Evolutionary conservation across 2,113 vertebrate species (phyloP).

Genomic region (Xenopus laevis): DNA sequence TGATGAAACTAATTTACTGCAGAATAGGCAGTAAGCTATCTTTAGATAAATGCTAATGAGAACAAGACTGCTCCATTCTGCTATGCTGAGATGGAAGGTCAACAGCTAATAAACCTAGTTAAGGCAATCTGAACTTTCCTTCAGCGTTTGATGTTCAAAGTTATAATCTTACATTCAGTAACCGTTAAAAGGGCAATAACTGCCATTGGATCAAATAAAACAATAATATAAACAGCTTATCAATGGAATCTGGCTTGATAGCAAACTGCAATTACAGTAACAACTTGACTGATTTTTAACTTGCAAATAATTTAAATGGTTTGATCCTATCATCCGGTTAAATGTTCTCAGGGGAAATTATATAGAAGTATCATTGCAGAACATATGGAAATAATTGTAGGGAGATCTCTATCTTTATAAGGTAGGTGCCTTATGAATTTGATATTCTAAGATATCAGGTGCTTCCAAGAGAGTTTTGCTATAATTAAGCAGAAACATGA

Average conservation of each 20-base stretch:
- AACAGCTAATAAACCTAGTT: slow-evolving; percentile 71
- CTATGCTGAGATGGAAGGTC: slow-evolving; percentile 72
- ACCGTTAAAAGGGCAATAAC: slow-evolving; percentile 49
- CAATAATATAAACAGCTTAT: neutral
- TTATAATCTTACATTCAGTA: slow-evolving; percentile 66
- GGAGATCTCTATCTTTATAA: too few species aligned
- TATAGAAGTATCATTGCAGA: too few species aligned
- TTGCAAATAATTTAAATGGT: too few species aligned
- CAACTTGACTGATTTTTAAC: too few species aligned
- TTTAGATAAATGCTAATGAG: slow-evolving; percentile 74
- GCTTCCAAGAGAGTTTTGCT: too few species aligned
- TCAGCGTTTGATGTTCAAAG: slow-evolving; percentile 64
- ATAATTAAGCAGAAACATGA: too few species aligned
- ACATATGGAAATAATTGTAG: too few species aligned
- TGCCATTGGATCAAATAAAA: neutral
- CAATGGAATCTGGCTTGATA: neutral
- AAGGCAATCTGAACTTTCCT: slow-evolving; percentile 67
- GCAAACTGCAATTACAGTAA: neutral
- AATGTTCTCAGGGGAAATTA: too few species aligned
- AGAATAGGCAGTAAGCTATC: slow-evolving; percentile 69
- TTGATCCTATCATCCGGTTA: too few species aligned
- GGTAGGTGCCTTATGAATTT: too few species aligned
- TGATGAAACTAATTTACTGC: slow-evolving; percentile 72
- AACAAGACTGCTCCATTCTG: slow-evolving; percentile 60
- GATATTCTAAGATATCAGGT: too few species aligned